Percentiles rank a stretch among this genome's conserved stretches.
Evolutionary conservation across 1,140 invertebrate species (phyloP).

Genomic region (Ceratina australensis): DNA sequence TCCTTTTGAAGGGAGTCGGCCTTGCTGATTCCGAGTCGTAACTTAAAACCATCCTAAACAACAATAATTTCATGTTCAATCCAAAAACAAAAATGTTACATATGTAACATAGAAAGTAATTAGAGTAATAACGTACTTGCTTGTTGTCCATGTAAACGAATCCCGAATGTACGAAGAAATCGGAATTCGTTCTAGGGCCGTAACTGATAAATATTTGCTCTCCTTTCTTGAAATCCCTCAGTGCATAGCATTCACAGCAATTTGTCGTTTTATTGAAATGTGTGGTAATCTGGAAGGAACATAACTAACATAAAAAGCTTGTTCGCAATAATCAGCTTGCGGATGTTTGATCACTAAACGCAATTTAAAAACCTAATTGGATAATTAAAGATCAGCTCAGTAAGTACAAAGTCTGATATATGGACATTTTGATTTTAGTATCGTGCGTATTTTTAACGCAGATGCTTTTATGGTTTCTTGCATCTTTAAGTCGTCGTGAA

Average conservation of each 20-base stretch:
- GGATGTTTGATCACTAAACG: too few relatives aligned
- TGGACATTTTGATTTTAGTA: too few relatives aligned
- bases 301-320: not conserved
- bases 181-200: conserved; percentile 90
- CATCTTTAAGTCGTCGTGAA: too few relatives aligned
- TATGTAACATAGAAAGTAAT: not conserved
- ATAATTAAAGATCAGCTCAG: too few relatives aligned
- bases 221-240: conserved; percentile 85
- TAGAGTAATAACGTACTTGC: conserved; percentile 70
- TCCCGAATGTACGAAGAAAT: conserved; percentile 91
- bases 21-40: conserved; percentile 89
- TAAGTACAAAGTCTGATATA: too few relatives aligned
- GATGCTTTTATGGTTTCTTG: too few relatives aligned
- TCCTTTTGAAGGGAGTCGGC: conserved; percentile 85
- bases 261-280: conserved; percentile 87
- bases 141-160: conserved; percentile 90
- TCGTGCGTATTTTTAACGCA: too few relatives aligned
- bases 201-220: conserved; percentile 96
- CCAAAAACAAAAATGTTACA: not conserved
- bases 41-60: conserved; percentile 82
- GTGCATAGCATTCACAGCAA: conserved; percentile 88
- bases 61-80: too few relatives aligned
- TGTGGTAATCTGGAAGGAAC: conserved; percentile 86
- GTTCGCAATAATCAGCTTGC: too few relatives aligned
- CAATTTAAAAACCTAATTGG: too few relatives aligned